A percentile compares a stretch with the other conserved stretches of the same genome.
Evolutionary conservation across 2,888 invertebrate genomes (phyloP).

Genomic region (Lepetodrilus schrolli): DNA sequence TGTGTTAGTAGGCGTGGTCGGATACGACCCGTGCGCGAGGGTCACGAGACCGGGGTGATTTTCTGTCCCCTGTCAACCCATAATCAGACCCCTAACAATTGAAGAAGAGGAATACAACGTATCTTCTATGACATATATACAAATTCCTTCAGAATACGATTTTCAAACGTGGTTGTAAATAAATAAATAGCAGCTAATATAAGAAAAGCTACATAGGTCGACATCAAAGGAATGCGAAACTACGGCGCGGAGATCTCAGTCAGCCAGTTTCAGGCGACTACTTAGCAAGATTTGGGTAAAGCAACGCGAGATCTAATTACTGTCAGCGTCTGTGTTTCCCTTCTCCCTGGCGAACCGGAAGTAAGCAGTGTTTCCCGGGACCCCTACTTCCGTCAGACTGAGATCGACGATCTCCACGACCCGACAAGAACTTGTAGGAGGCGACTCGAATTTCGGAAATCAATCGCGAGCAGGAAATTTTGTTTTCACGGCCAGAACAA

Average conservation of each 20-base stretch:
- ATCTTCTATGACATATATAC: no score
- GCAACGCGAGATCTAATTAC: conserved; percentile 7
- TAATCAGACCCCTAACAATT: no score
- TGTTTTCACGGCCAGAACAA: neutral
- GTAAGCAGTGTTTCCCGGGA: neutral
- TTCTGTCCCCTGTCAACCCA: no score
- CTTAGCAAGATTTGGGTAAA: neutral
- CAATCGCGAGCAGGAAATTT: conserved; percentile 4
- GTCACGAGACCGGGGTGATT: neutral
- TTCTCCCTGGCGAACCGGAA: conserved; percentile 12
- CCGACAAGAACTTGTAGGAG: conserved; percentile 5
- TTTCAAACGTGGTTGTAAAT: no score
- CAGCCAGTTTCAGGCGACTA: no score
- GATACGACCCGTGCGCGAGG: neutral
- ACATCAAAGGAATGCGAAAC: neutral
- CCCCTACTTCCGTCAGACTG: neutral
- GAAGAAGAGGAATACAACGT: no score
- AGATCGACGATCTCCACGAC: neutral
- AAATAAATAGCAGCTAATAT: neutral
- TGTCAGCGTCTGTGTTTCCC: neutral
- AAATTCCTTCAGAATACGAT: no score
- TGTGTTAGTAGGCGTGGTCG: neutral
- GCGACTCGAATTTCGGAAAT: neutral
- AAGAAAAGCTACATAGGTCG: neutral
- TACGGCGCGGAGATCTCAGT: neutral